Conservation (phyloP, 2,797 vertebrate species). For the Chloroceryle inda region DNA sequence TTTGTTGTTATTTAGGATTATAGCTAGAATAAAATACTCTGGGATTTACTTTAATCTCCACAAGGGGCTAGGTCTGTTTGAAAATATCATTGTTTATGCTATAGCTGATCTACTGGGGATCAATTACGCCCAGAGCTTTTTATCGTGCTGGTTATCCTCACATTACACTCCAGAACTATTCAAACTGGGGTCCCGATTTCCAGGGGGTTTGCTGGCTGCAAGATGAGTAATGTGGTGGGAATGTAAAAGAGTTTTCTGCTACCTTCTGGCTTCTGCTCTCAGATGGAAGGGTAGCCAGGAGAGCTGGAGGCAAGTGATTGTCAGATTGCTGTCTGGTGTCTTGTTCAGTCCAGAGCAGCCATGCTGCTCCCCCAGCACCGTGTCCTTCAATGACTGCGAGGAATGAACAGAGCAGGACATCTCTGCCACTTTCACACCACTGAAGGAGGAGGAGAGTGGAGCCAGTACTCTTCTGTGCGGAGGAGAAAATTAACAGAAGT, state of each 20-base stretch:
- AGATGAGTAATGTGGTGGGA: not conserved
- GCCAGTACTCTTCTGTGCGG: not conserved
- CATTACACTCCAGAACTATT: not conserved
- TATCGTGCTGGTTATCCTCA: not conserved
- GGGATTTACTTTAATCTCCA: conserved; percentile 58
- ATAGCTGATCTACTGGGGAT: not conserved
- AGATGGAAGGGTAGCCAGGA: not conserved
- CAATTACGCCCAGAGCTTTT: not conserved
- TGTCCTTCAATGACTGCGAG: not conserved
- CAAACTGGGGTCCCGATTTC: not conserved
- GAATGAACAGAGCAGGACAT: not conserved
- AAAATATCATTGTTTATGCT: not conserved
- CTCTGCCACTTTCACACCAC: not conserved
- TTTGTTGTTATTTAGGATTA: conserved; percentile 52
- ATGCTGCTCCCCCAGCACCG: rapidly evolving
- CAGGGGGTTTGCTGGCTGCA: not conserved
- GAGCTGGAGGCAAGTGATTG: not conserved
- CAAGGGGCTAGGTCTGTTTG: not conserved
- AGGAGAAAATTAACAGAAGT: not conserved
- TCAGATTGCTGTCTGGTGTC: not conserved
- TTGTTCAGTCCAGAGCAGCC: not conserved
- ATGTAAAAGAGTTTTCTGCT: not conserved
- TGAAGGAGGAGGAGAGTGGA: not conserved
- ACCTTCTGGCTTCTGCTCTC: not conserved
- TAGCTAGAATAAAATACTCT: conserved; percentile 9